Base-by-base conservation (phyloP, 2,113 vertebrate species). In the Lycaon pictus region DNA sequence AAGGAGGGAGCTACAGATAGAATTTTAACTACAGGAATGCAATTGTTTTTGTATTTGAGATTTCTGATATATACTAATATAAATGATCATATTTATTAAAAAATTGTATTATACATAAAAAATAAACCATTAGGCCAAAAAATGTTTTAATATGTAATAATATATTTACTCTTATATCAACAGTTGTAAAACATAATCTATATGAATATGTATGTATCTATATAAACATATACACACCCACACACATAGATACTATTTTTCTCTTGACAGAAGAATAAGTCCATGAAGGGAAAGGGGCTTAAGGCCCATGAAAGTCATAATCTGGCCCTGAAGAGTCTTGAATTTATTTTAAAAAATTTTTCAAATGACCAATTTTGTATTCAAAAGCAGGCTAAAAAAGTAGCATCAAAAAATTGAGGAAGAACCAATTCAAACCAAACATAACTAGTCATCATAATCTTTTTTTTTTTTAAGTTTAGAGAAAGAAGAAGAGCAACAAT, bases 381-480 rank as follows among this genome's bases (percentile, higher is more conserved):
- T 96, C 35, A 17, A 93, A 90, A 60, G 37, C 11, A 90, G 27
- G 27, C 35, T 80, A 6, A 76, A 95, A 71, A 56, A 6, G 16
- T 48, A 77, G 27, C 51, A 69, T 56, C 8, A 88, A 93, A 95
- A 60, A 35, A 22, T 16, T 53, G 25, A 79, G 25, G 32, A 83
- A 79, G 63, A 69, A 76, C 67, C 63, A 29, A 81, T 72, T 90
- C 6, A 90, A 85, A 56, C 11, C 37, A 51, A 27, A 53, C 32
- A 19, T 58, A 84, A 71, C 11, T 63, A 29, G 17, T 53, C 11
- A 48, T 35, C 81, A 62, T 81, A 23, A 55, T 67, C 13, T 60
- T 53, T 85, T 92, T 72, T 60, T 96, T 92, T 95, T 94, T 96
- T 53, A 92, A 99, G 99, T 20, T 2, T 93, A 69, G 71, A 96